Evolutionary conservation across 2,888 invertebrate species (phyloP), one percentile per base, ranked within the genome.

Genomic region (Zaprionus obscuricornis): DNA sequence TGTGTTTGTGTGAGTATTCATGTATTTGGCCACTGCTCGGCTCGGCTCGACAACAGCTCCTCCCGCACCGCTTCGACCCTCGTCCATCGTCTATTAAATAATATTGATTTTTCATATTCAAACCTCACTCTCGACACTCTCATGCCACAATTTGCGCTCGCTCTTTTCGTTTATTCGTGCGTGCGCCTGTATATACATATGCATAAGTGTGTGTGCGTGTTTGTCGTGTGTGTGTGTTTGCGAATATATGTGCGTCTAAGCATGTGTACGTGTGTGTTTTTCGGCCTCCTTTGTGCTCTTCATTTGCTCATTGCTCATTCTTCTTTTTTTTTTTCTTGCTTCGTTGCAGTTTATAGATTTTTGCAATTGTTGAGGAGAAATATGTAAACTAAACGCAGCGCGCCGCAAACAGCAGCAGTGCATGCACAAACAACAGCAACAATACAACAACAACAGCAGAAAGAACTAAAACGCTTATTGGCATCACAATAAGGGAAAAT

Each of bases 291-390:
- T 79, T 78, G 72, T 76, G 71, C 50, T 36, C 63, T 63, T 77
- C 69, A 75, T 75, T 39, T 49, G 47, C n/a, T n/a, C n/a, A n/a
- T 70, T 60, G 43, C 47, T 54, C 50, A 68, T 67, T 69, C 74
- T 64, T 72, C 55, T 82, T 64, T 70, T 36, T 82, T 64, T 70
- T 36, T 42, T 57, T 68, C 66, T 66, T 66, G 52, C 58, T 78
- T 83, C 74, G 74, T 88, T 87, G 83, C 87, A 87, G 88, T 88
- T 87, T 83, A 85, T 87, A 82, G 87, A 85, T 87, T 87, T 87
- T 86, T 86, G 86, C 85, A 85, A 86, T 73, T 83, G 79, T 73
- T 78, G 66, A 69, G 74, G 64, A 87, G 76, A 77, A 88, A 85
- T 82, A 87, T 88, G 87, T 88, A 87, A 87, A 82, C 81, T 74